A percentile compares a stretch with the other conserved stretches of the same genome.
Evolutionary conservation across 2,797 vertebrate genomes (phyloP).

Genomic region (Sebastes trivittatus): DNA sequence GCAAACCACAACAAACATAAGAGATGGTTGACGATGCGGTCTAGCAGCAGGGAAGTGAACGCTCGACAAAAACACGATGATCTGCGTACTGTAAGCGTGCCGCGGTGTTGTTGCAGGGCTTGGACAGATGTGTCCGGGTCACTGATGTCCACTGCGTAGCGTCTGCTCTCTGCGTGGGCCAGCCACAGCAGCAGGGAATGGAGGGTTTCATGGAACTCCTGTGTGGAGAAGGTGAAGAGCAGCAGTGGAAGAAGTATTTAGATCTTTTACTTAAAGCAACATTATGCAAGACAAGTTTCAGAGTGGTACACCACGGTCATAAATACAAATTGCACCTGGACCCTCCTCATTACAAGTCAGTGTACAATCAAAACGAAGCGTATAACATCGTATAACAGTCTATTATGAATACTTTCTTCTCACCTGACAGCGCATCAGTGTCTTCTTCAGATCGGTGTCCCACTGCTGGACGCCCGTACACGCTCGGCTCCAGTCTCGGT

Average conservation of each 20-base stretch:
- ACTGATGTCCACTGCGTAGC: conserved; percentile 75
- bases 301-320: no score
- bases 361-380: no score
- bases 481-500: conserved; percentile 85
- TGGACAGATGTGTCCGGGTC: conserved; percentile 65
- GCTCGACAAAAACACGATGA: accelerated
- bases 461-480: conserved; percentile 80
- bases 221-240: not conserved
- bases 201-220: conserved; percentile 91
- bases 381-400: not conserved
- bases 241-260: not conserved
- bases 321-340: no score
- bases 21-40: not conserved
- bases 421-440: conserved; percentile 89
- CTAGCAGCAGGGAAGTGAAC: not conserved
- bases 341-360: no score
- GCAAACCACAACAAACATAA: conserved; percentile 2
- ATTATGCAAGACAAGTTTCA: not conserved
- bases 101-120: conserved; percentile 71
- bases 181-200: conserved; percentile 91
- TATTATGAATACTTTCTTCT: not conserved
- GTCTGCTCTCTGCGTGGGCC: conserved; percentile 84
- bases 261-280: not conserved
- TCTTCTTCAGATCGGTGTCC: conserved; percentile 82
- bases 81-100: conserved; percentile 81